Conservation (phyloP, 2,113 vertebrate genomes). For the Tragelaphus scriptus region DNA sequence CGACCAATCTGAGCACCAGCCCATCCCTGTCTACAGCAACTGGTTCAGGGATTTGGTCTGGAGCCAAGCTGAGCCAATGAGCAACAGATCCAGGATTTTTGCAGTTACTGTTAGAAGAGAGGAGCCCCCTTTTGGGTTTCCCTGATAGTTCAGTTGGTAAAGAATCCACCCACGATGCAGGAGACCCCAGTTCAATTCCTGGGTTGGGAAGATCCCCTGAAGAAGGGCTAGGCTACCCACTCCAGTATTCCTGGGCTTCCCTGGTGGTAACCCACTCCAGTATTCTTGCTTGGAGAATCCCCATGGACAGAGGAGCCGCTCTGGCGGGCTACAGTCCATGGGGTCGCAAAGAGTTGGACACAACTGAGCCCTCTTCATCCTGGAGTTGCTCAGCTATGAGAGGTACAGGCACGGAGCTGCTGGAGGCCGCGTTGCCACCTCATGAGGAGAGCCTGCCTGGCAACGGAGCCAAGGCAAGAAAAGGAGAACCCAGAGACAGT, state of each 20-base stretch:
- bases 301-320: not conserved
- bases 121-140: too few species aligned
- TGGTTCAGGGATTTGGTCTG: not conserved
- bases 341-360: not conserved
- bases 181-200: too few species aligned
- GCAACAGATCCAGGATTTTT: not conserved
- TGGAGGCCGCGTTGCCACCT: not conserved
- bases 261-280: not conserved
- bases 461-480: not conserved
- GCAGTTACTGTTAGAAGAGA: not conserved
- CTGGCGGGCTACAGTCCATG: not conserved
- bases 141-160: too few species aligned
- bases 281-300: not conserved
- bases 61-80: not conserved
- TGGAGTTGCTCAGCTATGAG: not conserved
- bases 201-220: too few species aligned
- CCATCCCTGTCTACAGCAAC: not conserved
- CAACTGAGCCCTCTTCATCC: not conserved
- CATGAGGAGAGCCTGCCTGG: not conserved
- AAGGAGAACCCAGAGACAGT: not conserved
- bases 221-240: too few species aligned
- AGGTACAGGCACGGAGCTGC: fast-evolving
- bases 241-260: too few species aligned
- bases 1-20: not conserved
- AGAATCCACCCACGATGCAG: too few species aligned